Evolutionary conservation across 2,797 vertebrate genomes (phyloP).

Genomic region (Poecilia velifera): DNA sequence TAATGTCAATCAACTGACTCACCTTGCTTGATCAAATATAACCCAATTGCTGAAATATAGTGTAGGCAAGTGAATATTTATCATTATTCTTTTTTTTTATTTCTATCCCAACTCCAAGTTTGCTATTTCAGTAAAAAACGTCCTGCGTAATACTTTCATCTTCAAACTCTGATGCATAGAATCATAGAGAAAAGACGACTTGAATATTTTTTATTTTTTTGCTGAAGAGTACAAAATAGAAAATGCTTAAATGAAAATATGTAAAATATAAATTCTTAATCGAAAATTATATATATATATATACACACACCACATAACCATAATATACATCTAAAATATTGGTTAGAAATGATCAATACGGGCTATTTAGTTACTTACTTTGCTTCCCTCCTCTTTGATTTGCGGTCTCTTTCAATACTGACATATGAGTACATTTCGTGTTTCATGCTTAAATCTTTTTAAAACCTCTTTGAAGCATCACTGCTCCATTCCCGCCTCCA

Average conservation of each 20-base stretch:
- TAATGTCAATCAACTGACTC: not conserved
- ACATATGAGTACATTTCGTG: not conserved
- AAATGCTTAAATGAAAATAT: not conserved
- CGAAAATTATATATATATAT: too few species aligned
- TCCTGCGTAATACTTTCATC: not conserved
- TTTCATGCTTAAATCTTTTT: conserved; percentile 5
- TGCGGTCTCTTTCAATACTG: not conserved
- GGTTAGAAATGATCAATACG: not conserved
- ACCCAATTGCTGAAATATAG: not conserved
- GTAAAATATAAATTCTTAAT: not conserved
- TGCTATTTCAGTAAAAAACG: not conserved
- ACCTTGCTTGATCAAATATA: not conserved
- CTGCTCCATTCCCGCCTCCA: conserved; percentile 9
- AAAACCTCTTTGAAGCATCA: conserved; percentile 22
- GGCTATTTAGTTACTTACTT: not conserved
- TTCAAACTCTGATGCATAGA: not conserved
- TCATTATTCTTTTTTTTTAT: not conserved
- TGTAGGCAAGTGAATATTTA: not conserved
- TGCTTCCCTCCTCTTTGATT: not conserved
- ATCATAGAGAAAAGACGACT: not conserved
- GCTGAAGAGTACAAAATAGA: not conserved
- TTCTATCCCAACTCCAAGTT: not conserved
- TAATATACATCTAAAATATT: not conserved
- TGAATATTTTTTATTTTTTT: not conserved
- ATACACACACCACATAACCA: not conserved